These are phyloP conservation scores for Dermochelys coriacea DNA, from an alignment of 2,797 vertebrate genomes.

Conservation along the genomic window DNA sequence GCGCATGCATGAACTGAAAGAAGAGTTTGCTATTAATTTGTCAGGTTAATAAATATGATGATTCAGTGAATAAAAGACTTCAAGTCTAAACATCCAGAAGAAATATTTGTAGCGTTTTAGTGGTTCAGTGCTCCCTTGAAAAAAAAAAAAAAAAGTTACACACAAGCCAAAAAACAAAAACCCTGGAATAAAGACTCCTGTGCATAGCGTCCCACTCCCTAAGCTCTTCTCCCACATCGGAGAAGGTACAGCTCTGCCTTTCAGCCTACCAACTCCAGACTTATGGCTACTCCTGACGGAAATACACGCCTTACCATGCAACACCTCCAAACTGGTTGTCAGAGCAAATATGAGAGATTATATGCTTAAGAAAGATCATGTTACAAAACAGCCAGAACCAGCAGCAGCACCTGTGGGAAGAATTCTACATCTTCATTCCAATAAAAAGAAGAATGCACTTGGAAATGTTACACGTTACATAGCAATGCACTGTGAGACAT, in stretches of 20 bases:
- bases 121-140: slow-evolving; percentile 48
- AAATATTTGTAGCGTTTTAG: slow-evolving; percentile 72
- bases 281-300: background rate
- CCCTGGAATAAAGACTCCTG: background rate
- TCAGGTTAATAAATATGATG: slow-evolving; percentile 71
- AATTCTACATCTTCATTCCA: background rate
- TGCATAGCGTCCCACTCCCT: background rate
- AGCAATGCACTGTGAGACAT: background rate
- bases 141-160: slow-evolving; percentile 41
- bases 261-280: background rate
- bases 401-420: slow-evolving; percentile 39
- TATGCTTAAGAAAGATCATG: background rate
- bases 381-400: background rate
- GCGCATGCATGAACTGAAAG: slow-evolving; percentile 63
- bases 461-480: slow-evolving; percentile 3
- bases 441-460: background rate
- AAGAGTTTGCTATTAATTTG: slow-evolving; percentile 74
- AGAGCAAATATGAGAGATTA: accelerated
- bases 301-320: background rate
- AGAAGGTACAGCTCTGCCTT: background rate
- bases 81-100: slow-evolving; percentile 29
- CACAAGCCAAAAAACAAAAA: slow-evolving; percentile 32
- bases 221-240: background rate
- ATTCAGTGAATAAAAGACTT: slow-evolving; percentile 63
- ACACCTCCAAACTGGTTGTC: background rate